Conservation (phyloP, 1,140 invertebrate genomes). For the Phortica variegata region DNA sequence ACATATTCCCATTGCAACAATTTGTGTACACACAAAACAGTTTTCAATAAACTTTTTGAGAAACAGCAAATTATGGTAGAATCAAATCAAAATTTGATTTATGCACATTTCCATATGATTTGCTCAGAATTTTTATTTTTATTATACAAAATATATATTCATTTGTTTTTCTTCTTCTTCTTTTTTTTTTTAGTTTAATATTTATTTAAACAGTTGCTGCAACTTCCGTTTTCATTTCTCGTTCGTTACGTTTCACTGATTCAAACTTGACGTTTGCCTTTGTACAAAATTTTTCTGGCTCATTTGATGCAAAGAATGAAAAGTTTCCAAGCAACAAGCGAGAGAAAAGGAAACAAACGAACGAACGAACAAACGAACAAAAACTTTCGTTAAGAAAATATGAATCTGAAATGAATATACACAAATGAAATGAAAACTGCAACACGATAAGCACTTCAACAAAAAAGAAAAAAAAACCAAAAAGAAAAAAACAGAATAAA, state of each 20-base stretch:
- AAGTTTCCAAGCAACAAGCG: constrained; percentile 31
- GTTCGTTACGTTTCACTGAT: constrained; percentile 53
- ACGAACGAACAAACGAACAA: constrained; percentile 16
- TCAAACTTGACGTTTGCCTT: constrained; percentile 53
- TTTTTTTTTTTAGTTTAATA: constrained; percentile 34
- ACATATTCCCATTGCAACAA: too few relatives aligned
- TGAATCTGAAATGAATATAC: constrained; percentile 55
- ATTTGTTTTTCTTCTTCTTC: constrained; percentile 5
- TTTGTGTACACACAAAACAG: too few relatives aligned
- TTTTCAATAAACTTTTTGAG: too few relatives aligned
- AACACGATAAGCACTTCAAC: constrained; percentile 34
- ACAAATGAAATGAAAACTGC: constrained; percentile 51
- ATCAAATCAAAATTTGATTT: constrained; percentile 39
- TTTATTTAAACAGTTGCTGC: constrained; percentile 54
- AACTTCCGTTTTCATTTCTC: constrained; percentile 51
- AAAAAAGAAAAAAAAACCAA: constrained; percentile 46
- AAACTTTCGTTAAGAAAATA: constrained; percentile 55
- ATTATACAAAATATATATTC: neutral
- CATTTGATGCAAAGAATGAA: constrained; percentile 52
- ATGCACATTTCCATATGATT: constrained; percentile 54
- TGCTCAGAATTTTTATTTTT: constrained; percentile 22
- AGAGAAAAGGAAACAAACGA: constrained; percentile 28
- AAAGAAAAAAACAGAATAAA: constrained; percentile 53
- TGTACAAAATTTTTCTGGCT: constrained; percentile 51
- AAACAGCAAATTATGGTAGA: too few relatives aligned